Base-by-base conservation (phyloP, 92 coral and sea anemone species). In the Palythoa grandiflora region DNA sequence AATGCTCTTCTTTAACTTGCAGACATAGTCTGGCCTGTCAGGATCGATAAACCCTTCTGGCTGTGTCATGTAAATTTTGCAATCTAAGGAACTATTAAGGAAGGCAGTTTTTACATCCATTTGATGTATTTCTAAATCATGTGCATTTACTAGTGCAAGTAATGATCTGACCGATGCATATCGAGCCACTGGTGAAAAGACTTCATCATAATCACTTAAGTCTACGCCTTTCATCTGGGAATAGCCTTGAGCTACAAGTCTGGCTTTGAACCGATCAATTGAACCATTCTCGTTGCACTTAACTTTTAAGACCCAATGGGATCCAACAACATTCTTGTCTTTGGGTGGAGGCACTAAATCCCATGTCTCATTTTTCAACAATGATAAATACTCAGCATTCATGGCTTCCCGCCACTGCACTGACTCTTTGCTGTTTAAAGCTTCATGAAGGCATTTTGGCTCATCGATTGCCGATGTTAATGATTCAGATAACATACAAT, bases 31-130 rank as follows among this genome's bases (percentile, higher is more conserved):
- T 75, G 91, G 95, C 84, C 73, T 87, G 85, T 83, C 88, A 72
- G 95, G 95, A 84, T 92, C 93, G 55, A 92, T 90, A 84, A 87
- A 92, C 60, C 93, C 89, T 89, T 89, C 92, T 36, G 93, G 95
- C 36, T 92, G 93, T 50, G 91, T 59, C 94, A 91, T 84, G 91
- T 88, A 91, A 71, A 90, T 92, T 37, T 92, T 89, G 78, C 89
- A 90, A 71, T 92, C 95, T 72, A 92, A 59, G 55, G 83, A 78
- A 70, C 89, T 92, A 79, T 91, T 83, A 71, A 88, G 75, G 63
- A 89, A 90, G 54, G 93, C 95, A 83, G 91, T 92, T 73, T 92
- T 92, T 39, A 90, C 89, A 88, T 88, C 91, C 93, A 91, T 91
- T 77, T 91, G 93, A 77, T 90, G 91, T 15, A 91, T 71, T 77